A percentile compares a stretch with the other conserved stretches of the same genome.
These are phyloP conservation scores for Cydia splendana DNA, from an alignment of 1,140 invertebrate genomes.

Conservation along the genomic window DNA sequence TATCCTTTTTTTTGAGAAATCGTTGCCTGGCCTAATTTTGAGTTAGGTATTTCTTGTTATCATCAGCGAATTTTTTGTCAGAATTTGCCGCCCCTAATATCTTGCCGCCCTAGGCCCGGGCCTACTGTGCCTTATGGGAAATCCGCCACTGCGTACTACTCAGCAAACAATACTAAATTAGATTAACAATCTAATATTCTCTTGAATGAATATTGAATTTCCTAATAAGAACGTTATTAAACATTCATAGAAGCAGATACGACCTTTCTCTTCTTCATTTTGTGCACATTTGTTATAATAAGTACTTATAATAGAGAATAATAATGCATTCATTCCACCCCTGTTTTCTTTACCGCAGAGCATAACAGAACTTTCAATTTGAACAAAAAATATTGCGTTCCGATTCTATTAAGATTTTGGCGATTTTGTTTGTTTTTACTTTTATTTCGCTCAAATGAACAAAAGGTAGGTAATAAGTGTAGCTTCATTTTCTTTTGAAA, in stretches of 20 bases:
- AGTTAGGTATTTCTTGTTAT: too few species aligned
- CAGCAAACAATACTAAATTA: slow-evolving; percentile 1
- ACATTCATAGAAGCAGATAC: neutral
- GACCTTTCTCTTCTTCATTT: neutral
- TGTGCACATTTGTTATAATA: neutral
- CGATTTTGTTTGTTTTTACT: too few species aligned
- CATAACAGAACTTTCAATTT: neutral
- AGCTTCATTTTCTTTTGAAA: too few species aligned
- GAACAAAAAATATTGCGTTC: neutral
- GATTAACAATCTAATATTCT: neutral
- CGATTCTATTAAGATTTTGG: neutral
- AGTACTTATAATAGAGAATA: neutral
- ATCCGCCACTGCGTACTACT: too few species aligned
- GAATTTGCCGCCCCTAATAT: too few species aligned
- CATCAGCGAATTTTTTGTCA: too few species aligned
- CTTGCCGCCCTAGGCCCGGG: too few species aligned
- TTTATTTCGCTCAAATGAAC: too few species aligned
- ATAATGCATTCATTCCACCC: neutral
- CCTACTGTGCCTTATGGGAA: too few species aligned
- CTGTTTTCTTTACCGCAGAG: slow-evolving; percentile 7
- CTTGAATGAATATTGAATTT: neutral
- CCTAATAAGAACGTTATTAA: neutral
- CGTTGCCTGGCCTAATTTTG: too few species aligned
- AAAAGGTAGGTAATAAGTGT: too few species aligned
- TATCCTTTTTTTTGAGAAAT: too few species aligned